Base-by-base conservation (phyloP, 2,113 vertebrate genomes). In the Cyprinodon variegatus region DNA sequence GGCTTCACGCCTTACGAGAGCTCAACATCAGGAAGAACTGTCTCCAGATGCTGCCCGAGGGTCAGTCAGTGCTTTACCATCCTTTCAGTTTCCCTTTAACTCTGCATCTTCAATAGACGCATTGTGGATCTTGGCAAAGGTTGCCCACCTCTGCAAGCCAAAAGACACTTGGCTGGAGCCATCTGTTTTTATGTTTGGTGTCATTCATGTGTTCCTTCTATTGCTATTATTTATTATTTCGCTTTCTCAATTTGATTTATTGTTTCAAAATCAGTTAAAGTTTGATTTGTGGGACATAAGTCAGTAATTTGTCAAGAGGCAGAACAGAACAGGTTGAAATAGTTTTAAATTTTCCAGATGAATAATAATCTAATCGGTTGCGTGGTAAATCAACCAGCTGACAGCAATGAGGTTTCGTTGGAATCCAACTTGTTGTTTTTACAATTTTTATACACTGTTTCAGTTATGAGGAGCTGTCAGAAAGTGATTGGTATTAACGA, bases 11-110 rank as follows among this genome's bases (percentile, higher is more conserved):
- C 66, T 95, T 99, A 92, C 94, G 96, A 90, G 98, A 99, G 89
- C 94, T 99, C 86, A 99, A 98, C 91, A 92, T 99, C 92, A 96
- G 98, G 94, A 98, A 96, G 95, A 99, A 99, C 82, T 96, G 95
- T 92, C 96, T 99, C 85, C 96, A 97, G 87, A 93, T 96, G 72
- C 93, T 99, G 83, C 98, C 97, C 84, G 96, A 98, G 86, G 98
- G 98, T 99, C 91, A 91, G 95, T 83, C 82, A 37, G 9, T 41
- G 38, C 15, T 61, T 14, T 6, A 15, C 61, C 1, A 7, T 45
- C 1, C 13, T 61, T 1, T 48, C 1, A 29, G 0, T 63, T 17
- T 53, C 43, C 37, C 0, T 20, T 61, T 1, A 1, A 3, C 20
- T 39, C 13, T 17, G 3, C 20, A 11, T 4, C 11, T 69, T 15